Conservation (phyloP, 2,113 vertebrate species). For the Manacus vitellinus region DNA sequence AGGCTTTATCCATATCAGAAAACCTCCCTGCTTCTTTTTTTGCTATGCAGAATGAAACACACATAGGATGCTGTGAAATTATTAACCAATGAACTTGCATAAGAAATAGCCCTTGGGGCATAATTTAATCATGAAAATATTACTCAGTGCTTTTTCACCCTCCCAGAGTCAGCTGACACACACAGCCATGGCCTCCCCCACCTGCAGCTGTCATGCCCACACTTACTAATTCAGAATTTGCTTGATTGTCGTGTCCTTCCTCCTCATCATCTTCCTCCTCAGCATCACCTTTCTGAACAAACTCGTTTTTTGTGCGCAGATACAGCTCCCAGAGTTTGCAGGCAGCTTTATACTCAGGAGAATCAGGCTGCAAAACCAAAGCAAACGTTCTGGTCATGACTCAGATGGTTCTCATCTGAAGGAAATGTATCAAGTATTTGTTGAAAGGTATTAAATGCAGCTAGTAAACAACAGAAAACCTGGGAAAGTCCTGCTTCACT, state of each 20-base stretch:
- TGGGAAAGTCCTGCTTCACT: background rate
- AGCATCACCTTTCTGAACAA: conserved; percentile 93
- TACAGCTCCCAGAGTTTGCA: conserved; percentile 98
- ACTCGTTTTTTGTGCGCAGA: conserved; percentile 94
- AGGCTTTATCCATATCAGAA: background rate
- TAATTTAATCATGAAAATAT: background rate
- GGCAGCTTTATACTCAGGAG: conserved; percentile 93
- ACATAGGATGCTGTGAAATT: background rate
- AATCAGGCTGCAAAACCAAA: conserved; percentile 82
- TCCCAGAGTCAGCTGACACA: background rate
- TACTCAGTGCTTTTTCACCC: background rate
- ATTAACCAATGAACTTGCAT: background rate
- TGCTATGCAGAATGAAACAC: background rate
- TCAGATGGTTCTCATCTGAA: background rate
- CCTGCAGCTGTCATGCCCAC: background rate
- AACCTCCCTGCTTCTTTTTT: background rate
- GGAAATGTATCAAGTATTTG: background rate
- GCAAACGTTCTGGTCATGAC: background rate
- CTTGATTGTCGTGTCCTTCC: conserved; percentile 85
- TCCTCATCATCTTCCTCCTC: conserved; percentile 95
- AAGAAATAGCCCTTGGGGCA: background rate
- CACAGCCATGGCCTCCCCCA: background rate
- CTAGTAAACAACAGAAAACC: background rate
- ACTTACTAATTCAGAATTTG: conserved; percentile 90
- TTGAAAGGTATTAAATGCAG: background rate